Conservation (phyloP, 92 coral and sea anemone genomes). For the Phenganax subtilis region DNA sequence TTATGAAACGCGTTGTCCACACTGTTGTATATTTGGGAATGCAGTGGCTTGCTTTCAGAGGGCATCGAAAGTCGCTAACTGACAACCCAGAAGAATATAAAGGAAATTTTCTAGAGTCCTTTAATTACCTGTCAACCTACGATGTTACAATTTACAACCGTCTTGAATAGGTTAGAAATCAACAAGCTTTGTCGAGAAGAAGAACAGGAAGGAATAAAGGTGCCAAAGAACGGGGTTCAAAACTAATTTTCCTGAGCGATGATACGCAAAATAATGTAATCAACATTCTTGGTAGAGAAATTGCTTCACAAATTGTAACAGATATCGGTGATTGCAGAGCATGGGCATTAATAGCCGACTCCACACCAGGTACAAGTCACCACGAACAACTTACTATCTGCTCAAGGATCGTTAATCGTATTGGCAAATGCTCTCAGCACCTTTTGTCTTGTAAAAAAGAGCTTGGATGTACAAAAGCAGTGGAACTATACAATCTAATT, state of each 20-base stretch:
- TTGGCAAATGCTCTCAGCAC: slow-evolving; percentile 1
- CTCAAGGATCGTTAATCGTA: neutral
- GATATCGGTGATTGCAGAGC: neutral
- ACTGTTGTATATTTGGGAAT: slow-evolving; percentile 21
- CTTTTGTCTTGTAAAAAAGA: slow-evolving; percentile 12
- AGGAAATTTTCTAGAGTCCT: slow-evolving; percentile 22
- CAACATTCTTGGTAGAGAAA: slow-evolving; percentile 5
- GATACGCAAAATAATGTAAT: neutral
- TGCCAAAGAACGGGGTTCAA: slow-evolving; percentile 4
- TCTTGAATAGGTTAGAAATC: slow-evolving; percentile 1
- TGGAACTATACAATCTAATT: neutral
- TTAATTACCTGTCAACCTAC: slow-evolving; percentile 30
- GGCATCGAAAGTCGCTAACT: slow-evolving; percentile 21
- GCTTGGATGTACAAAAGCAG: neutral
- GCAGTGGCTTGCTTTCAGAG: slow-evolving; percentile 23
- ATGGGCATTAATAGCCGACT: neutral
- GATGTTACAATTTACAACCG: slow-evolving; percentile 13
- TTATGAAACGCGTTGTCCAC: slow-evolving; percentile 17
- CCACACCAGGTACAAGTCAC: neutral
- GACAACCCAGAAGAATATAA: slow-evolving; percentile 20
- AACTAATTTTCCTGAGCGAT: neutral
- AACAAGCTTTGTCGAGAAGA: slow-evolving; percentile 15
- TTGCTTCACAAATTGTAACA: neutral
- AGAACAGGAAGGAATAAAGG: neutral
- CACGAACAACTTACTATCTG: neutral